Evolutionary conservation across 2,797 vertebrate genomes (phyloP), one percentile per base, ranked within the genome.

Genomic region (Dryobates pubescens): DNA sequence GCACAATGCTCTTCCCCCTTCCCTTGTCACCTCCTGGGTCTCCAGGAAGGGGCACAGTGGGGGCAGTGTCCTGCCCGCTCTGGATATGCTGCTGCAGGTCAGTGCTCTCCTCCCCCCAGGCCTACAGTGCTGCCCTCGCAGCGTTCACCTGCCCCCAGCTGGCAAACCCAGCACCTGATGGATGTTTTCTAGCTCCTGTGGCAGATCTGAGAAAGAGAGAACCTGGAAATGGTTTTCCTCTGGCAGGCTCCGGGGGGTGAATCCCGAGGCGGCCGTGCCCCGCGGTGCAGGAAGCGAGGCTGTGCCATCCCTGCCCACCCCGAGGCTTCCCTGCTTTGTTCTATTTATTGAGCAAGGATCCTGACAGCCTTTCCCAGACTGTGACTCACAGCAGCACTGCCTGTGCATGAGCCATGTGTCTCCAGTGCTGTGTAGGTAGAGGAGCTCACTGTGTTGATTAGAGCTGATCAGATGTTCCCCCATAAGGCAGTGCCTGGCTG

Each of bases 401-500:
- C 91, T 92, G 34, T 69, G 88, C 88, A 69, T 26, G 68, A 93
- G 88, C 92, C 88, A 5, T 74, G 84, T 22, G 27, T 65, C 89
- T 91, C 27, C 0, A 89, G 88, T 1, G 20, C 89, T 85, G 77
- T 38, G 26, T 29, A 70, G 84, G 91, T 64, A 65, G 43, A 47
- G 94, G 91, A 92, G 91, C 94, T 73, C 63, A 93, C 95, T 89
- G 85, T 89, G 92, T 92, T 95, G 93, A 90, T 96, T 93, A 94
- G 91, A 94, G 90, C 91, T 65, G 86, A 94, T 96, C 94, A 92
- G 91, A 90, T 87, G 90, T 85, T 95, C 61, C 89, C 86, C 89
- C 93, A 89, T 32, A 86, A 88, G 94, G 94, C 96, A 92, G 71
- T 57, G 82, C 92, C 93, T 89, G 82, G 82, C 94, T 96, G 90